Percentiles rank a stretch among this genome's conserved stretches.
phyloP scores from a whole-genome alignment of 2,888 invertebrate species.

The Merodon equestris region DNA sequence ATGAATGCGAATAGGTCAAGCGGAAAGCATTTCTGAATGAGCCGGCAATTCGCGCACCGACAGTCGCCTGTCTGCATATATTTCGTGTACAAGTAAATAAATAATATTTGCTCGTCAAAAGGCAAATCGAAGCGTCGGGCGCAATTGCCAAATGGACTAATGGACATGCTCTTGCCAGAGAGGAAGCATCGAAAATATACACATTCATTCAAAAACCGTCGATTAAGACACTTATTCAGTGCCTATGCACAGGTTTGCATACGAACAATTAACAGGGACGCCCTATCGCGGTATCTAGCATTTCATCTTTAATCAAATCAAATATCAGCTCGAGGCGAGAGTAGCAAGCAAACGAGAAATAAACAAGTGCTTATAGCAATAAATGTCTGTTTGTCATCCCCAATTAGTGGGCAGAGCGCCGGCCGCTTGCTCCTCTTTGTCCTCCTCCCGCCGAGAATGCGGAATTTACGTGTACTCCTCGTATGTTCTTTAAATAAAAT shows the following conservation, averaged over 20 bases:
- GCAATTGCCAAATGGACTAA: conserved; percentile 22
- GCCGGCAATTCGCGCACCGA: too few relatives aligned
- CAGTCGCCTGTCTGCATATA: too few relatives aligned
- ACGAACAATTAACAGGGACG: too few relatives aligned
- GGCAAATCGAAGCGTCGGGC: not conserved
- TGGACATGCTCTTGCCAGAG: conserved; percentile 20
- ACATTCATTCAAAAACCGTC: conserved; percentile 41
- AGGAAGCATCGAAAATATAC: conserved; percentile 5
- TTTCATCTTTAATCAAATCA: too few relatives aligned
- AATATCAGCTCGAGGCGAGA: too few relatives aligned
- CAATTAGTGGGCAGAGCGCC: not conserved
- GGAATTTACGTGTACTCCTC: conserved; percentile 26
- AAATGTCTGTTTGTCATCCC: conserved; percentile 55
- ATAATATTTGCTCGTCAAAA: too few relatives aligned
- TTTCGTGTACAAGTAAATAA: too few relatives aligned
- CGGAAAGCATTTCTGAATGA: too few relatives aligned
- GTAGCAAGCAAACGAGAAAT: conserved; percentile 17
- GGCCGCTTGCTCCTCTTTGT: not conserved
- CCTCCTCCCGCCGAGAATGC: conserved; percentile 27
- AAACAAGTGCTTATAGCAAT: conserved; percentile 30
- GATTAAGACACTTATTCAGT: conserved; percentile 32
- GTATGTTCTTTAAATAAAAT: conserved; percentile 57
- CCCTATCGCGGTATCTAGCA: too few relatives aligned
- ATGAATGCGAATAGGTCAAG: too few relatives aligned
- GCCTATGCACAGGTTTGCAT: conserved; percentile 6